A percentile compares a stretch with the other conserved stretches of the same genome.
These are phyloP conservation scores for Matsumurasca onukii DNA, from an alignment of 1,140 invertebrate genomes.

Conservation along the genomic window DNA sequence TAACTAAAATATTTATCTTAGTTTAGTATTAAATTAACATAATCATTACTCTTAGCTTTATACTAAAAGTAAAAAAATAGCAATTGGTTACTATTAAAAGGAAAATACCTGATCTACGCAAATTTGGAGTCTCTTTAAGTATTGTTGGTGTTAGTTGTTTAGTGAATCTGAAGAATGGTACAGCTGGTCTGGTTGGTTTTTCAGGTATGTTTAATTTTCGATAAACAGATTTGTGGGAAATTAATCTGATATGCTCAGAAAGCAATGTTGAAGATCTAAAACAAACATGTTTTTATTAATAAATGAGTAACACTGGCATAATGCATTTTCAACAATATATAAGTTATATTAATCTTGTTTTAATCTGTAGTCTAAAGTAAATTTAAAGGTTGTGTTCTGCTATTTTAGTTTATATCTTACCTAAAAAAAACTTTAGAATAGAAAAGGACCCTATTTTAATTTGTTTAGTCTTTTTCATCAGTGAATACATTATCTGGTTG, in stretches of 20 bases:
- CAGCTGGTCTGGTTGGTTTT: background rate
- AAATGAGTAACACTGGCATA: too few species aligned
- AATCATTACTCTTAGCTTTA: too few species aligned
- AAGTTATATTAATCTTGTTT: too few species aligned
- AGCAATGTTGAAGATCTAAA: background rate
- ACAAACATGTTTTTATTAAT: background rate
- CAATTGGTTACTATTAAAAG: background rate
- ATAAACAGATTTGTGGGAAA: constrained; percentile 5
- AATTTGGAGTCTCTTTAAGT: background rate
- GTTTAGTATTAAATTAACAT: too few species aligned
- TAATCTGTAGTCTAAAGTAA: too few species aligned
- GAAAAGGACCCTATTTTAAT: too few species aligned
- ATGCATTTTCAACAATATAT: too few species aligned
- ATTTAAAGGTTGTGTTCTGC: too few species aligned
- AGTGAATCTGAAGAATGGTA: background rate
- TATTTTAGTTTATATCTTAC: too few species aligned
- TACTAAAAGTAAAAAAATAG: background rate
- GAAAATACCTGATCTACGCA: background rate
- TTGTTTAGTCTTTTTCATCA: too few species aligned
- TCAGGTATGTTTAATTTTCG: background rate
- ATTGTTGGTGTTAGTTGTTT: background rate
- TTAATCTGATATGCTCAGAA: background rate
- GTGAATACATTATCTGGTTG: too few species aligned
- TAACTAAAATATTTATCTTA: background rate
- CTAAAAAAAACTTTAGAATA: too few species aligned